Conservation (phyloP, 2,888 invertebrate genomes). For the Volucella bombylans region DNA sequence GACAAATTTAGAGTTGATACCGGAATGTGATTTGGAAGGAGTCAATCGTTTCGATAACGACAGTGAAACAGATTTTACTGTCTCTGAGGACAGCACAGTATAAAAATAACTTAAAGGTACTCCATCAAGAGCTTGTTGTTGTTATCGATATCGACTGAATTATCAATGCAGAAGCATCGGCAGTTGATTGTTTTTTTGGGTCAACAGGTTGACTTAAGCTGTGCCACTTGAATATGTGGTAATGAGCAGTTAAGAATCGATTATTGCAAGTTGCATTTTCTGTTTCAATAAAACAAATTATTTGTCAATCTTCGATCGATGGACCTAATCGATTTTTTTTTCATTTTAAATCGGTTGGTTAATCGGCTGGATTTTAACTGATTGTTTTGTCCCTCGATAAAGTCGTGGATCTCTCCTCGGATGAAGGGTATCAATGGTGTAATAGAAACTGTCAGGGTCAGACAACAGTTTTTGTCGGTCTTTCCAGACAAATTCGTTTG, state of each 20-base stretch:
- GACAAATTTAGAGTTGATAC: slow-evolving; percentile 5
- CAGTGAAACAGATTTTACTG: slow-evolving; percentile 22
- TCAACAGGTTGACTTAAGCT: slow-evolving; percentile 19
- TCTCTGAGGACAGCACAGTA: slow-evolving; percentile 1
- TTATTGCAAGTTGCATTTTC: too few relatives aligned
- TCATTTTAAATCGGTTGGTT: too few relatives aligned
- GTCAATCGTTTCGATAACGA: slow-evolving; percentile 14
- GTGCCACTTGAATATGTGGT: background rate
- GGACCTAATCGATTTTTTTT: too few relatives aligned
- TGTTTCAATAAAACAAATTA: too few relatives aligned
- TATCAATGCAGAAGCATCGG: slow-evolving; percentile 22
- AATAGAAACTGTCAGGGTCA: too few relatives aligned
- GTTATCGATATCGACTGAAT: background rate
- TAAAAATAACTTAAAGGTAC: slow-evolving; percentile 1
- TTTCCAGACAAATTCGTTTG: too few relatives aligned
- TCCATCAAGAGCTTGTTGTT: background rate
- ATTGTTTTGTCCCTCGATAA: too few relatives aligned
- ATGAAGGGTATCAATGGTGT: too few relatives aligned
- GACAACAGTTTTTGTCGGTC: too few relatives aligned
- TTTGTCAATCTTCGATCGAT: too few relatives aligned
- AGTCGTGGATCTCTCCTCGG: too few relatives aligned
- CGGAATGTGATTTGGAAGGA: slow-evolving; percentile 11
- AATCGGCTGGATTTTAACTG: too few relatives aligned
- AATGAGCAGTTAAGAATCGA: background rate
- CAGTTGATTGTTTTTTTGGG: slow-evolving; percentile 19